Conservation (phyloP, 2,888 invertebrate species). For the Apotomis turbidana region DNA sequence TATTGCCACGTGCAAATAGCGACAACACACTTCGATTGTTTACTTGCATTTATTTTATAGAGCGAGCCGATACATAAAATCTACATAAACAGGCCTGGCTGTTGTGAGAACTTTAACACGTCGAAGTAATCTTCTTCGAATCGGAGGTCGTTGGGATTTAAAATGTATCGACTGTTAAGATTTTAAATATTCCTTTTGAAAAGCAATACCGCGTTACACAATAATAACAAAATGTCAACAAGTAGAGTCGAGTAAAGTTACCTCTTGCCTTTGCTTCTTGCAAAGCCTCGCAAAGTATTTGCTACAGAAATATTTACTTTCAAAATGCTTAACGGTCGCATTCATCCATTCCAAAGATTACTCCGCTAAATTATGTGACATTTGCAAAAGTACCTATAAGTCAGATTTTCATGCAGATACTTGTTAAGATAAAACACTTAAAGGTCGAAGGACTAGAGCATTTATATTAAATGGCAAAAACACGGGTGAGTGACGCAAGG, state of each 20-base stretch:
- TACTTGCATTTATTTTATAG: constrained; percentile 22
- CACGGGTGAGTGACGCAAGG: constrained; percentile 43
- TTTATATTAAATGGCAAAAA: constrained; percentile 41
- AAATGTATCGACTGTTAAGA: constrained; percentile 16
- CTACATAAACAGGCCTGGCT: neutral
- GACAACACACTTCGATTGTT: constrained; percentile 20
- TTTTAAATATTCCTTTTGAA: constrained; percentile 1
- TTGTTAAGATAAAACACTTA: constrained; percentile 30
- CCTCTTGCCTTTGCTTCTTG: neutral
- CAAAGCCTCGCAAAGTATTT: constrained; percentile 12
- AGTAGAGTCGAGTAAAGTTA: neutral
- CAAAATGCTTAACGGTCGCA: constrained; percentile 8
- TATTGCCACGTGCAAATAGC: constrained; percentile 23
- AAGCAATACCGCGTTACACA: constrained; percentile 4
- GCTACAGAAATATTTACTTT: constrained; percentile 21
- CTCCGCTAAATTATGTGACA: constrained; percentile 21
- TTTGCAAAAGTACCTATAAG: constrained; percentile 13
- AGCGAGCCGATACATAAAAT: constrained; percentile 22
- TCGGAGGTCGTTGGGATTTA: constrained; percentile 12
- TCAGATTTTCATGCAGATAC: constrained; percentile 27
- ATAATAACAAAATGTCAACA: constrained; percentile 1
- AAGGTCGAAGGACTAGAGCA: constrained; percentile 37
- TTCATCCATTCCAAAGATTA: constrained; percentile 16
- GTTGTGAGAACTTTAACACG: constrained; percentile 27
- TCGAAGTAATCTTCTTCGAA: constrained; percentile 25